Conservation (phyloP, 1,140 invertebrate genomes). For the Vanessa atalanta region DNA sequence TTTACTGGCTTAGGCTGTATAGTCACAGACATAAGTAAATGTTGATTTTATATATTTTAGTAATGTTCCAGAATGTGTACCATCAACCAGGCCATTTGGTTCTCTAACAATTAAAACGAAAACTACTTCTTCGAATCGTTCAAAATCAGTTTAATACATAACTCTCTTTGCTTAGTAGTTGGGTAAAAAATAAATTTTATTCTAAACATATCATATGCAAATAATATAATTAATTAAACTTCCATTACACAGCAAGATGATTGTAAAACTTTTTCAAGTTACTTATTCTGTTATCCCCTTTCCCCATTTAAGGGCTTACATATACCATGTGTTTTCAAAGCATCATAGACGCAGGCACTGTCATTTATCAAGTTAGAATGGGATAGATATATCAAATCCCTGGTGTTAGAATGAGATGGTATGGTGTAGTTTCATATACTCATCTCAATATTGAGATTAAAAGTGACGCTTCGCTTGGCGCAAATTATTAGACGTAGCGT, state of each 20-base stretch:
- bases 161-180: no score
- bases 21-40: no score
- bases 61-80: no score
- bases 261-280: not conserved
- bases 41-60: no score
- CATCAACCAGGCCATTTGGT: no score
- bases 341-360: slow-evolving; percentile 30
- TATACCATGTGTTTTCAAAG: slow-evolving; percentile 25
- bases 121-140: no score
- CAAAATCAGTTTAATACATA: no score
- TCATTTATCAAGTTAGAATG: slow-evolving; percentile 34
- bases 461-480: slow-evolving; percentile 73
- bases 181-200: no score
- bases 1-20: no score
- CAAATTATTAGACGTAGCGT: slow-evolving; percentile 70
- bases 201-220: not conserved
- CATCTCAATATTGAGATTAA: slow-evolving; percentile 79
- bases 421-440: slow-evolving; percentile 68
- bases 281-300: slow-evolving; percentile 12
- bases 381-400: slow-evolving; percentile 5
- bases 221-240: not conserved
- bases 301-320: slow-evolving; percentile 28
- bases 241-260: not conserved
- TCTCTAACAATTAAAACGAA: no score
- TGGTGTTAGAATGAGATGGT: slow-evolving; percentile 41